Evolutionary conservation across 2,113 vertebrate species (phyloP).

Genomic region (Baryphthengus martii): DNA sequence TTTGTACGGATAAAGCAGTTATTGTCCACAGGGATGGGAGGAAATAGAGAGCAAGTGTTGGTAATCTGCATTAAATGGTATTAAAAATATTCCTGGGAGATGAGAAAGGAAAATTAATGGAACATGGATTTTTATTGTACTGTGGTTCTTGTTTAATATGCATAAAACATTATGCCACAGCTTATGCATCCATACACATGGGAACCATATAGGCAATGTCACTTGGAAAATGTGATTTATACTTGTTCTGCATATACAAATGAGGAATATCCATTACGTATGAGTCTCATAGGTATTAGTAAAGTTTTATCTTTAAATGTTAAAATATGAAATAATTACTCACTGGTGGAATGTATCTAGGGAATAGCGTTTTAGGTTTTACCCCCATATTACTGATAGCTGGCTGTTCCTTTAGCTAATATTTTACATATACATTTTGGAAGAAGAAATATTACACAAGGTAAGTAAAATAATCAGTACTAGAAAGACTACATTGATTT

Average conservation of each 20-base stretch:
- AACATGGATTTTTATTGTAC: background rate
- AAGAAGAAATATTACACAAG: background rate
- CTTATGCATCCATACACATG: background rate
- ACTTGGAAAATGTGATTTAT: constrained; percentile 7
- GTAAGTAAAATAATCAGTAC: background rate
- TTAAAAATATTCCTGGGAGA: background rate
- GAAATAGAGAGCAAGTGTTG: background rate
- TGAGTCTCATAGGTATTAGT: background rate
- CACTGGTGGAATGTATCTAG: background rate
- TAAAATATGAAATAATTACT: constrained; percentile 41
- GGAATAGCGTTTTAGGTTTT: background rate
- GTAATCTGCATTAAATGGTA: background rate
- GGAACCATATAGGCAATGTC: background rate
- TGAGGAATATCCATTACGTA: constrained; percentile 41
- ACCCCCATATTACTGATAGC: background rate
- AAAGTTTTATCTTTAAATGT: constrained; percentile 55
- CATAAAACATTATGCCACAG: background rate
- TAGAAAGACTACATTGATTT: background rate
- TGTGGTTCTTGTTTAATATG: background rate
- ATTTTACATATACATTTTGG: background rate
- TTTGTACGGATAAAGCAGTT: background rate
- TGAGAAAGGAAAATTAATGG: background rate
- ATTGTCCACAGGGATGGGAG: background rate
- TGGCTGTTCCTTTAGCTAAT: background rate
- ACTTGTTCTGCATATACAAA: constrained; percentile 22